phyloP scores from a whole-genome alignment of 2,888 invertebrate genomes.

The Diploptera punctata region DNA sequence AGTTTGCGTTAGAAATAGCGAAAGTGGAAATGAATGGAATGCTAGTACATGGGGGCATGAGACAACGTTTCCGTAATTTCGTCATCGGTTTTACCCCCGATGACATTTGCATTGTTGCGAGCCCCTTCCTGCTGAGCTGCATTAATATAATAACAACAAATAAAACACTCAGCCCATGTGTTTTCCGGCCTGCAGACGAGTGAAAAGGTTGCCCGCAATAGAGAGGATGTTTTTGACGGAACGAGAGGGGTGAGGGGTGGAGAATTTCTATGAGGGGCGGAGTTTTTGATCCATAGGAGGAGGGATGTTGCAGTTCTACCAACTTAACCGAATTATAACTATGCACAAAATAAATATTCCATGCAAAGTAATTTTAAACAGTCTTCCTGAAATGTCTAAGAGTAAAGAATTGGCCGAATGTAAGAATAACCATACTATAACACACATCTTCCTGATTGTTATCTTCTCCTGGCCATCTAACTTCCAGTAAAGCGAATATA shows the following conservation, averaged over 20 bases:
- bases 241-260: neutral
- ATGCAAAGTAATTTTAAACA: too few species aligned
- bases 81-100: slow-evolving; percentile 29
- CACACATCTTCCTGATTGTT: too few species aligned
- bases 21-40: neutral
- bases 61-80: slow-evolving; percentile 30
- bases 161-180: slow-evolving; percentile 31
- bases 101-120: slow-evolving; percentile 21
- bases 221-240: slow-evolving; percentile 16
- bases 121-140: slow-evolving; percentile 2
- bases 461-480: too few species aligned
- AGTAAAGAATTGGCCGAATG: too few species aligned
- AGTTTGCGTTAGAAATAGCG: too few species aligned
- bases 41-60: neutral
- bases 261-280: slow-evolving; percentile 20
- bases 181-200: slow-evolving; percentile 36
- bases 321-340: neutral
- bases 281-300: slow-evolving; percentile 18
- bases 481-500: too few species aligned
- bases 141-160: slow-evolving; percentile 19
- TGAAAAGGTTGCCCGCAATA: slow-evolving; percentile 31
- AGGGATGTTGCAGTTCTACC: slow-evolving; percentile 19
- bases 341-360: too few species aligned
- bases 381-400: too few species aligned
- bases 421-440: too few species aligned